phyloP scores from a whole-genome alignment of 2,797 vertebrate species.

The Prunella strophiata region DNA sequence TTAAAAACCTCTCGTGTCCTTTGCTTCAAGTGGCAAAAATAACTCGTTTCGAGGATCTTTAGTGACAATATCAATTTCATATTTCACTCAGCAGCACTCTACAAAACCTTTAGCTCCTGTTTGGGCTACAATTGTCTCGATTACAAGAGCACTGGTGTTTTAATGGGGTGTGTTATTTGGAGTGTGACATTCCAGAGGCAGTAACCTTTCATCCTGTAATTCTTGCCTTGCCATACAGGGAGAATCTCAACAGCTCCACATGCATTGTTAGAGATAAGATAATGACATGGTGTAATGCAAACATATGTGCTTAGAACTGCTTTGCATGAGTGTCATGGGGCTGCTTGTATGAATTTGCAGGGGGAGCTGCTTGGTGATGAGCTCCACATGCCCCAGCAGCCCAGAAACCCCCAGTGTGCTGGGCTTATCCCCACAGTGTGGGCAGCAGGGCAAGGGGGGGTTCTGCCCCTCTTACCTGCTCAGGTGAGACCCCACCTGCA shows the following conservation, averaged over 20 bases:
- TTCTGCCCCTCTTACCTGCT: background rate
- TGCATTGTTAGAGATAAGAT: background rate
- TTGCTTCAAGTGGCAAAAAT: conserved; percentile 8
- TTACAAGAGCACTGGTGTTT: background rate
- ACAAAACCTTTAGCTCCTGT: background rate
- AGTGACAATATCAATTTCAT: background rate
- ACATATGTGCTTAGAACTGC: background rate
- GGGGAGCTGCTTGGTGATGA: background rate
- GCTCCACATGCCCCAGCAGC: background rate
- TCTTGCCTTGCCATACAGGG: background rate
- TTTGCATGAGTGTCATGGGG: background rate
- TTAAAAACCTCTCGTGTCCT: background rate
- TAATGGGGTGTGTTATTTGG: background rate
- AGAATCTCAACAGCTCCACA: background rate
- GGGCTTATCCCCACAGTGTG: background rate
- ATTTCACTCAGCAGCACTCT: background rate
- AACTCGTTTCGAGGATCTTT: background rate
- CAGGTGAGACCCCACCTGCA: background rate
- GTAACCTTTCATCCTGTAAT: background rate
- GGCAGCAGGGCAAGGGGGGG: background rate
- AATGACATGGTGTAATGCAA: background rate
- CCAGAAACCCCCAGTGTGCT: background rate
- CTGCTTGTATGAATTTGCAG: background rate
- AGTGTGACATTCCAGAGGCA: background rate
- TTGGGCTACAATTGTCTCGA: background rate